A percentile compares a stretch with the other conserved stretches of the same genome.
phyloP scores from a whole-genome alignment of 2,888 invertebrate genomes.

The Pseudoips prasinana region DNA sequence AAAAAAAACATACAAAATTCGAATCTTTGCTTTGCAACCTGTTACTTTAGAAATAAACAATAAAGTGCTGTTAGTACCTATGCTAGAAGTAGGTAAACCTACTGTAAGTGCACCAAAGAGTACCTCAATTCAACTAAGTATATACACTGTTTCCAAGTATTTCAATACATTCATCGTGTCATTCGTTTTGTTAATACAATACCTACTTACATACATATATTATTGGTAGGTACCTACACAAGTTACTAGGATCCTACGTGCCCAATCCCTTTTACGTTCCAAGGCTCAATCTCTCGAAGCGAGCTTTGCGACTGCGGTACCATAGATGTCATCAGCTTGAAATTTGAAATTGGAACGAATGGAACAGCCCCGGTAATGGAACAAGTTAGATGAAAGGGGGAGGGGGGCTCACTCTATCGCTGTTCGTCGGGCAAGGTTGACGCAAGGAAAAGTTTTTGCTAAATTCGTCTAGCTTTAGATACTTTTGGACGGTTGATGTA shows the following conservation, averaged over 20 bases:
- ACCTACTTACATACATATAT: no score
- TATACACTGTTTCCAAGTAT: no score
- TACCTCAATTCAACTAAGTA: no score
- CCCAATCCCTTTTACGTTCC: slow-evolving; percentile 18
- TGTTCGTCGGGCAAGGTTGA: slow-evolving; percentile 36
- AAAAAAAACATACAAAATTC: no score
- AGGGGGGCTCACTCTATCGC: slow-evolving; percentile 47
- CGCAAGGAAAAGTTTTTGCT: slow-evolving; percentile 57
- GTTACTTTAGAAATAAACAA: no score
- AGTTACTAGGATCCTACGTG: neutral
- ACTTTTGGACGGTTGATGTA: slow-evolving; percentile 34
- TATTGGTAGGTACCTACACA: neutral
- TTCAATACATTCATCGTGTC: no score
- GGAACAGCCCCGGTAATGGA: slow-evolving; percentile 74
- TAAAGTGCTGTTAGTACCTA: no score
- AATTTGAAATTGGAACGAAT: slow-evolving; percentile 81
- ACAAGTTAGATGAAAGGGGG: slow-evolving; percentile 77
- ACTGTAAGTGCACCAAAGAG: no score
- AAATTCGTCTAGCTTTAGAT: slow-evolving; percentile 49
- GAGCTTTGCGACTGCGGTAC: slow-evolving; percentile 52
- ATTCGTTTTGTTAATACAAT: no score
- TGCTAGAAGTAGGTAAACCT: no score
- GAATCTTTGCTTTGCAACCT: no score
- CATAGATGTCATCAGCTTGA: slow-evolving; percentile 74
- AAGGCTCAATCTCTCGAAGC: slow-evolving; percentile 41